Evolutionary conservation across 2,113 vertebrate genomes (phyloP), one percentile per base, ranked within the genome.

Genomic region (Pantherophis guttatus): DNA sequence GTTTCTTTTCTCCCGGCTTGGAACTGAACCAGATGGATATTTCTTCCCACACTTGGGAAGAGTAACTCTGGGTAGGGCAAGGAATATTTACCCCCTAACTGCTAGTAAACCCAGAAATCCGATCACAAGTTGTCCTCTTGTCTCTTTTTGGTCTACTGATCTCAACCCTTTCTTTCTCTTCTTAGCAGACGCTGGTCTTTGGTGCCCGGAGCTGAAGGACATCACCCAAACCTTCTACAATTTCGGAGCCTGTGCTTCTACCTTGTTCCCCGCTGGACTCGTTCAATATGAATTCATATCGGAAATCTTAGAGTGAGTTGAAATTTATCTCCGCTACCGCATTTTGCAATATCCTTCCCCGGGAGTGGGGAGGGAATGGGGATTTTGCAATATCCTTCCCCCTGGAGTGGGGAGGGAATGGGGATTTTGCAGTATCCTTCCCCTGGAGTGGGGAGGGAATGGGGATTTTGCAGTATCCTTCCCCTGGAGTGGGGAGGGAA

Each of bases 161-260:
- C 26, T 52, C 75, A 86, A 50, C 0, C 57, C 2, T 10, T 59
- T 86, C 52, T 54, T 39, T 29, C 55, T 90, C n/a, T 90, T 53
- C 21, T 87, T 44, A 4, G 0, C 81, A 93, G 92, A 87, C 23
- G 17, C 12, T 44, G 75, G 53, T 62, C 44, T 87, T 87, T 90
- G 88, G 92, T 93, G 89, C 57, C 89, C 92, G 0, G 15, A 23
- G 17, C 5, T 93, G 81, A 62, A 86, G 48, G 92, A 93, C 48
- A 54, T 93, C 81, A 53, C 24, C 23, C 88, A 93, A 86, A 13
- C 81, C n/a, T 93, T 93, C 81, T 93, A 44, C 57, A 86, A 54
- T 90, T 86, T 93, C 0, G 92, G 88, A 90, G 89, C 81, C 88
- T 90, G 29, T n/a, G 6, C 55, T 7, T 86, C 88, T 39, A 44